These are phyloP conservation scores for Xestia sexstrigata DNA, from an alignment of 2,888 invertebrate species.

Conservation along the genomic window DNA sequence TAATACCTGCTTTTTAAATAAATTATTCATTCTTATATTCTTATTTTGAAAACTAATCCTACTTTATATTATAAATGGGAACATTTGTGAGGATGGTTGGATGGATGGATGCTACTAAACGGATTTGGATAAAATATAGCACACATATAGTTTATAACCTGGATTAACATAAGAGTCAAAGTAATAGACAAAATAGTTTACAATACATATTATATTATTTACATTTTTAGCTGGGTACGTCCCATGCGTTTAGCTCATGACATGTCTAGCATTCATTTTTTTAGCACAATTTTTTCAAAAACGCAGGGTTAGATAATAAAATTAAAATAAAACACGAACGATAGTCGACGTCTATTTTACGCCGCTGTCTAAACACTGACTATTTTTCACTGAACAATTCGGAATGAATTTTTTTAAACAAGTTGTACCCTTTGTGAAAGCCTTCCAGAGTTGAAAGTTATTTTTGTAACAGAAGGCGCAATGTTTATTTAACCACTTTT, in stretches of 20 bases:
- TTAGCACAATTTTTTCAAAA: too few relatives aligned
- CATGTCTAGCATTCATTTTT: too few relatives aligned
- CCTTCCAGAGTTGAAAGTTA: conserved; percentile 12
- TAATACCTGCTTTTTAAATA: too few relatives aligned
- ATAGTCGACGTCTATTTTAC: background rate
- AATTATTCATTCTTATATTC: too few relatives aligned
- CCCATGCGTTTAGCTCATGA: background rate
- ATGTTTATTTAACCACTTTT: conserved; percentile 32
- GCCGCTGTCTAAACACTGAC: background rate
- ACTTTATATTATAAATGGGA: too few relatives aligned
- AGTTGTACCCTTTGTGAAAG: conserved; percentile 20
- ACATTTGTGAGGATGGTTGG: too few relatives aligned
- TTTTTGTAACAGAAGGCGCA: conserved; percentile 20
- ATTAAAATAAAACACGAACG: background rate
- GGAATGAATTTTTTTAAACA: conserved; percentile 20
- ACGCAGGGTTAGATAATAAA: background rate
- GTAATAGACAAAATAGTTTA: background rate
- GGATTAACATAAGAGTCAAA: background rate
- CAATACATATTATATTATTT: too few relatives aligned
- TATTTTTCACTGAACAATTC: conserved; percentile 16
- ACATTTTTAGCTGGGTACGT: too few relatives aligned
- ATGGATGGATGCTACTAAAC: too few relatives aligned
- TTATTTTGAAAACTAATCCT: too few relatives aligned
- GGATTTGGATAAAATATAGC: too few relatives aligned
- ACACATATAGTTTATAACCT: too few relatives aligned